Evolutionary conservation across 2,888 invertebrate genomes (phyloP), one percentile per base, ranked within the genome.

Genomic region (Saturnia japonica): DNA sequence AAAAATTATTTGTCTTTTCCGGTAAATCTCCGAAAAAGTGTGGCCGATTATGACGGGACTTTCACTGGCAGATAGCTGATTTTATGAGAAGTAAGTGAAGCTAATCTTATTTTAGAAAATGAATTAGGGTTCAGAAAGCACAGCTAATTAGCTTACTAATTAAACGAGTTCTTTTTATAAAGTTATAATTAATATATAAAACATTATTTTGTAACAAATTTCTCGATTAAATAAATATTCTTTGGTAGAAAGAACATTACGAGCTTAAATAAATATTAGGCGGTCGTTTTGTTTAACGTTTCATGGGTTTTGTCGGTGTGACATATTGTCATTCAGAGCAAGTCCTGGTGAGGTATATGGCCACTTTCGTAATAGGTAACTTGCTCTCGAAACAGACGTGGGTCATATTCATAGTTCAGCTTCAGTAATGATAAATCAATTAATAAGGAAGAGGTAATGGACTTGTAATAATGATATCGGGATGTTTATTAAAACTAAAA

Each of bases 321-420:
- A 70, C 22, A 73, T 76, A 80, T 88, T 89, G 85, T 86, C 84
- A 89, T 77, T 84, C 88, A 84, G 84, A 84, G 80, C 88, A 86
- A 82, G 86, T 83, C 83, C 84, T 77, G 71, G 47, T 75, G 84
- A 82, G 84, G 85, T 85, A 81, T 87, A 85, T 85, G 87, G 78
- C 83, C 82, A 85, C 88, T 91, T 90, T 91, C 91, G 91, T 91
- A 91, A 92, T 87, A 87, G 80, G 77, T 80, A 82, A 84, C 83
- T 86, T 85, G 85, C 80, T 81, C 82, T 82, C 82, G 76, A 85
- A 83, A 80, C 75, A 74, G 84, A 78, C 78, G 74, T 68, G 73
- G 40, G 73, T 71, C 75, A 57, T 84, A 90, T 90, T 84, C 78
- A 89, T 89, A 91, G 90, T 83, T 40, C 71, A 22, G 8, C 9